Evolutionary conservation across 2,888 invertebrate genomes (phyloP).

Genomic region (Apocheima hispidaria): DNA sequence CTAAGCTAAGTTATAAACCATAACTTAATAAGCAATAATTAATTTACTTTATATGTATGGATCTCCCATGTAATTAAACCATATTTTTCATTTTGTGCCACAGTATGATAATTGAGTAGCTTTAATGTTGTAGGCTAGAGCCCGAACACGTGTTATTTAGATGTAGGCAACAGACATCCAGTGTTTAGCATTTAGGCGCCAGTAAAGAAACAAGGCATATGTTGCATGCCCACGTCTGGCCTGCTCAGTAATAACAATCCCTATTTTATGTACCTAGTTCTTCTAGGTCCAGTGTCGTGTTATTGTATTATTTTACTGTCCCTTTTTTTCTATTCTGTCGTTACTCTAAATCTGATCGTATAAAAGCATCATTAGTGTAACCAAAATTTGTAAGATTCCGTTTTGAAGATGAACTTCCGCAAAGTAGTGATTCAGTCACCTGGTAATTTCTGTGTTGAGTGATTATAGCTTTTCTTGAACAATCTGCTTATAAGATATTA

Average conservation of each 20-base stretch:
- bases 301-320: too few relatives aligned
- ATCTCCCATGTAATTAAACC: background rate
- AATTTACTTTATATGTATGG: background rate
- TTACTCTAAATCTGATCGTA: too few relatives aligned
- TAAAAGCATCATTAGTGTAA: too few relatives aligned
- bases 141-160: conserved; percentile 28
- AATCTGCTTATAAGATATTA: too few relatives aligned
- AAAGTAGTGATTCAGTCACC: too few relatives aligned
- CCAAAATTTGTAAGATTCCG: too few relatives aligned
- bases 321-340: too few relatives aligned
- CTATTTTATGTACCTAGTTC: background rate
- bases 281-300: background rate
- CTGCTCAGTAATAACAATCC: conserved; percentile 11
- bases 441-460: too few relatives aligned
- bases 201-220: conserved; percentile 15
- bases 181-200: conserved; percentile 32
- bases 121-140: conserved; percentile 6
- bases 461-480: too few relatives aligned
- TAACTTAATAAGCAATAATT: background rate
- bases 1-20: background rate
- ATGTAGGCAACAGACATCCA: conserved; percentile 23
- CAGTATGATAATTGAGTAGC: conserved; percentile 13
- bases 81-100: conserved; percentile 10
- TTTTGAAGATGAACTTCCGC: too few relatives aligned
- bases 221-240: conserved; percentile 15